Percentiles rank a stretch among this genome's conserved stretches.
Conservation (phyloP, 2,888 invertebrate genomes). For the Rugalucina vietnamica region DNA sequence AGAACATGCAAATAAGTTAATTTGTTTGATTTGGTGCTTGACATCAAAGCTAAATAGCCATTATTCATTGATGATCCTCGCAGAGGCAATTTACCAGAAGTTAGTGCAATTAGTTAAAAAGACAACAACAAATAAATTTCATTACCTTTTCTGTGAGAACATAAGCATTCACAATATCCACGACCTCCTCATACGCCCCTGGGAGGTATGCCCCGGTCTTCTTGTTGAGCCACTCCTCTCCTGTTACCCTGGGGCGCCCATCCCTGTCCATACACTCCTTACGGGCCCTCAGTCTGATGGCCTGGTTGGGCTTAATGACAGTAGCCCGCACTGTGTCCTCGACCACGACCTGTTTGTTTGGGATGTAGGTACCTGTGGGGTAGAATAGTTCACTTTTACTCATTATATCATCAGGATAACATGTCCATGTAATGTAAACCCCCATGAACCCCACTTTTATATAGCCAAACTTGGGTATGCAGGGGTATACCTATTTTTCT, state of each 20-base stretch:
- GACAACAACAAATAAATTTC: too few species aligned
- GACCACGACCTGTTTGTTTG: slow-evolving; percentile 84
- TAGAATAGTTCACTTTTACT: not conserved
- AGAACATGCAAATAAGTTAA: too few species aligned
- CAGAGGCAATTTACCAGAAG: too few species aligned
- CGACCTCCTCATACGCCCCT: slow-evolving; percentile 85
- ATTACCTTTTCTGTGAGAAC: slow-evolving; percentile 85
- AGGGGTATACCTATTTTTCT: too few species aligned
- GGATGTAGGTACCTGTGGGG: slow-evolving; percentile 84
- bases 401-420: too few species aligned
- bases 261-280: slow-evolving; percentile 84
- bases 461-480: too few species aligned
- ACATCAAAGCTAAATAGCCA: too few species aligned
- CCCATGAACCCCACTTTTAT: too few species aligned
- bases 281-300: slow-evolving; percentile 84
- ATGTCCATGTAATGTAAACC: too few species aligned
- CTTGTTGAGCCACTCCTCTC: slow-evolving; percentile 85
- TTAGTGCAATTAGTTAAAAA: too few species aligned
- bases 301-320: slow-evolving; percentile 85
- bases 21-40: too few species aligned
- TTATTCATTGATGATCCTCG: too few species aligned
- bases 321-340: slow-evolving; percentile 84
- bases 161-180: slow-evolving; percentile 84
- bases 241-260: slow-evolving; percentile 73
- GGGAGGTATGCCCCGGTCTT: slow-evolving; percentile 85